phyloP scores from a whole-genome alignment of 2,888 invertebrate genomes.

The Apamea anceps region DNA sequence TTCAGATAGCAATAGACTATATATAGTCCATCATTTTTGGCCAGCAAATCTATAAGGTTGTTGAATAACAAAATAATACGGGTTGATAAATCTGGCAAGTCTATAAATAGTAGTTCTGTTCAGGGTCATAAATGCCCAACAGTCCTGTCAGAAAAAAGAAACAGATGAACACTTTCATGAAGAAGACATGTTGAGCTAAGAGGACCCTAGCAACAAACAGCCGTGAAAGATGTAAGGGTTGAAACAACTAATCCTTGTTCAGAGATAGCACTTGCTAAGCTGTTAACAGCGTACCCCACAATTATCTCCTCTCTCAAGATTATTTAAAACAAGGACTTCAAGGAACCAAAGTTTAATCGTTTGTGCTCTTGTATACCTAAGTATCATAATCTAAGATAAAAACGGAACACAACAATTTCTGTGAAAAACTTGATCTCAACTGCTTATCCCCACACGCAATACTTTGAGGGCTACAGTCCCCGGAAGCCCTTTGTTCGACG shows the following conservation, averaged over 20 bases:
- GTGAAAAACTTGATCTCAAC: constrained; percentile 80
- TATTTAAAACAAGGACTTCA: constrained; percentile 48
- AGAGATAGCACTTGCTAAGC: not conserved
- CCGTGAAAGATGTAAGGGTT: not conserved
- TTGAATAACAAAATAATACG: not conserved
- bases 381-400: constrained; percentile 66
- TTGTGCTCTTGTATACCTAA: constrained; percentile 60
- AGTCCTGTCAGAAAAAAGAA: not conserved
- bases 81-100: not conserved
- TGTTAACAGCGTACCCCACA: constrained; percentile 9
- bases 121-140: not conserved
- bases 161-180: not conserved
- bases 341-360: constrained; percentile 30
- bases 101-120: not conserved
- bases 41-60: not conserved
- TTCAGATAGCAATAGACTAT: not conserved
- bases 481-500: constrained; percentile 86
- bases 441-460: constrained; percentile 81
- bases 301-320: constrained; percentile 34
- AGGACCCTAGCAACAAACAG: not conserved
- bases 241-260: not conserved
- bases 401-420: constrained; percentile 72
- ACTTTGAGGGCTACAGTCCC: constrained; percentile 78
- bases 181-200: not conserved
- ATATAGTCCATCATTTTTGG: not conserved